These are phyloP conservation scores for Macrobrachium nipponense DNA, from an alignment of 1,140 invertebrate species.

Conservation along the genomic window DNA sequence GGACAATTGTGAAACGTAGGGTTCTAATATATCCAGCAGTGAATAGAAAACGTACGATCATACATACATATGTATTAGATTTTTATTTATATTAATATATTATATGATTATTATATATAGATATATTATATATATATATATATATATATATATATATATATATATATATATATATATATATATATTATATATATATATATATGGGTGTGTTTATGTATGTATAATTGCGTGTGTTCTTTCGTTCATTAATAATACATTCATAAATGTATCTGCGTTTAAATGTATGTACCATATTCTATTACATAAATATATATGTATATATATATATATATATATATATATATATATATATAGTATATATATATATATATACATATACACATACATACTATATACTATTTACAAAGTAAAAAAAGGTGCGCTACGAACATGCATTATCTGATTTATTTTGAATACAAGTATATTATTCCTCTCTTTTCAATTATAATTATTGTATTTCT, in stretches of 20 bases:
- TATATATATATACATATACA: neutral
- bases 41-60: neutral
- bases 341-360: neutral
- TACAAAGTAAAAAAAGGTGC: neutral
- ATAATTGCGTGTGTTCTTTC: too few species aligned
- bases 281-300: too few species aligned
- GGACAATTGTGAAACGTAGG: too few species aligned
- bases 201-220: too few species aligned
- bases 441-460: too few species aligned
- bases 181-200: neutral
- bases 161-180: neutral
- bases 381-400: neutral
- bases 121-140: neutral
- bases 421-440: neutral
- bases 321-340: slow-evolving; percentile 5
- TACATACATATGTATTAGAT: neutral
- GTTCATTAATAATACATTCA: too few species aligned
- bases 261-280: too few species aligned
- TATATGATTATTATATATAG: neutral
- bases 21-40: neutral
- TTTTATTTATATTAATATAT: neutral
- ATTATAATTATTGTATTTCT: too few species aligned
- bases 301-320: neutral
- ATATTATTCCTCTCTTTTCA: too few species aligned
- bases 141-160: slow-evolving; percentile 1